phyloP scores from a whole-genome alignment of 2,113 vertebrate genomes.

The Girardinichthys multiradiatus region DNA sequence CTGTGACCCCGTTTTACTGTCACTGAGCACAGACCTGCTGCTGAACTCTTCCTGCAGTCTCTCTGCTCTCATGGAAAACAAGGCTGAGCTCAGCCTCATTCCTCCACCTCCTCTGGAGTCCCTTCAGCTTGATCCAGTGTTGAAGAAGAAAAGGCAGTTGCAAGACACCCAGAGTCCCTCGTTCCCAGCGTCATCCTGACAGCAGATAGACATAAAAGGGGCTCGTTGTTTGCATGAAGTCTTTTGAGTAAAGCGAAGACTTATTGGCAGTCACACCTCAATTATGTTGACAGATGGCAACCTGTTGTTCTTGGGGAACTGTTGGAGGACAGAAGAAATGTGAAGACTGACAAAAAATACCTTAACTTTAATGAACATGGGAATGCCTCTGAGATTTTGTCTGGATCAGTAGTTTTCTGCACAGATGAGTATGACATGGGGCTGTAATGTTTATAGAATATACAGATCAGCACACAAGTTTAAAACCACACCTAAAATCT shows the following conservation, averaged over 20 bases:
- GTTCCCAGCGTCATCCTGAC: conserved; percentile 55
- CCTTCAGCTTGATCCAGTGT: conserved; percentile 6
- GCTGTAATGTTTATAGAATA: neutral
- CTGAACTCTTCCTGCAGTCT: conserved; percentile 28
- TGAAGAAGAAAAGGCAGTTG: conserved; percentile 38
- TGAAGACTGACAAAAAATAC: conserved; percentile 31
- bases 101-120: conserved; percentile 2
- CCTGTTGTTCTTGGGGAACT: conserved; percentile 77
- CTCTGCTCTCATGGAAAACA: conserved; percentile 12
- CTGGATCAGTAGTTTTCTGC: neutral
- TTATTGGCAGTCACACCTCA: conserved; percentile 74
- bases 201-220: conserved; percentile 48
- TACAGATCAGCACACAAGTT: neutral
- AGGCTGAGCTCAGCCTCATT: neutral
- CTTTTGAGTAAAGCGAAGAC: conserved; percentile 42
- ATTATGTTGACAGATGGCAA: conserved; percentile 81
- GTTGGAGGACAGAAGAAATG: conserved; percentile 50
- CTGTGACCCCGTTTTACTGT: conserved; percentile 25
- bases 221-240: conserved; percentile 49
- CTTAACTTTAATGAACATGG: conserved; percentile 42
- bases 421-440: conserved; percentile 38
- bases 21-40: conserved; percentile 20
- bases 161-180: conserved; percentile 19
- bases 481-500: neutral
- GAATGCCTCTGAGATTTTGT: conserved; percentile 45